Evolutionary conservation across 2,113 vertebrate genomes (phyloP), one percentile per base, ranked within the genome.

Genomic region (Steatornis caripensis): DNA sequence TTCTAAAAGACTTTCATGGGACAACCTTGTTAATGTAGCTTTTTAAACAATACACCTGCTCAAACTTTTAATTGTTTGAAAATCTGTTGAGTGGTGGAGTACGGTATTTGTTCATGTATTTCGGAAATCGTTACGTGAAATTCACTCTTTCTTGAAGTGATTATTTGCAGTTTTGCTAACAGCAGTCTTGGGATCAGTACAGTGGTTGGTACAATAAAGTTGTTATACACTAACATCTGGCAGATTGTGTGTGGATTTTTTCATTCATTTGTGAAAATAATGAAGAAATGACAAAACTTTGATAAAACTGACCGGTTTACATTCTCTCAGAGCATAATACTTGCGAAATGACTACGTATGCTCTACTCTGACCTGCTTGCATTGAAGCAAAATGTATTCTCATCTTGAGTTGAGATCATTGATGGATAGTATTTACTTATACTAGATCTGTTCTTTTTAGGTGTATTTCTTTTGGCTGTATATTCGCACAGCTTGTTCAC

Each of bases 401-500:
- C 16, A 41, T 60, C 32, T 37, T 27, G 12, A 32, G 39, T 49
- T 65, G 61, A 58, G 15, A 15, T 76, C 16, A 55, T 81, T 37
- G 41, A 5, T 2, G 3, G 21, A 2, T 36, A 39, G 12, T 55
- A n/a, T 37, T 62, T 89, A 75, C 58, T 30, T 51, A 15, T 10
- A 57, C 10, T 23, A 39, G 51, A 15, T 34, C 4, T 36, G 0
- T 46, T 66, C 3, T 54, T 80, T 66, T 58, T 45, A 37, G 15
- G 12, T 46, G 1, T 19, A 15, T 21, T 82, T 62, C 13, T 82
- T 82, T 58, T 70, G 10, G 20, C 9, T 1, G n/a, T n/a, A n/a
- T n/a, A n/a, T 77, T 57, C 3, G 0, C 16, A 2, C 27, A 1
- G 10, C 17, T 34, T 60, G 7, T 45, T 66, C 12, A 15, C 0